These are phyloP conservation scores for Heterodera filipjevi DNA, from an alignment of 2,888 invertebrate genomes.

Conservation along the genomic window DNA sequence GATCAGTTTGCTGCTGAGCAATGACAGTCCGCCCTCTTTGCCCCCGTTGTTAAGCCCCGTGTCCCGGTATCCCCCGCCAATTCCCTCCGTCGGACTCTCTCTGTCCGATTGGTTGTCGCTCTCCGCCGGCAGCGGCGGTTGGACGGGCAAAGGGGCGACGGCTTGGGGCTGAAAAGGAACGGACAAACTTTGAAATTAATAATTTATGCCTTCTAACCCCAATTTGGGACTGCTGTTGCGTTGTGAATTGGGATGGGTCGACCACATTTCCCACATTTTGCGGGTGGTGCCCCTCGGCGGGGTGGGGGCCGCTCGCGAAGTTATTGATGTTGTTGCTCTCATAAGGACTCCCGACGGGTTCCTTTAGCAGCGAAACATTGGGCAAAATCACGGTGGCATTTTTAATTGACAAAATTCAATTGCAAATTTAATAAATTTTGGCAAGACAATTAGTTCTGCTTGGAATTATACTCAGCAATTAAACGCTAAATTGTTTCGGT, in stretches of 20 bases:
- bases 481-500: background rate
- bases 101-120: slow-evolving; percentile 5
- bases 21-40: slow-evolving; percentile 5
- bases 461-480: background rate
- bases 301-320: background rate
- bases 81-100: background rate
- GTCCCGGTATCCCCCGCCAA: background rate
- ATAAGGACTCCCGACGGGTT: background rate
- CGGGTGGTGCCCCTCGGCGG: background rate
- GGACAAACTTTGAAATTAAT: background rate
- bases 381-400: background rate
- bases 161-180: background rate
- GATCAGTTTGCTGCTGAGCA: slow-evolving; percentile 18
- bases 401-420: no score
- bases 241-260: background rate
- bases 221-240: background rate
- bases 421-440: no score
- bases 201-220: background rate
- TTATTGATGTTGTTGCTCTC: background rate
- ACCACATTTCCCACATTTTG: background rate
- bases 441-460: no score
- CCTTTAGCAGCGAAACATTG: background rate
- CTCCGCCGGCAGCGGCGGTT: slow-evolving; percentile 14
- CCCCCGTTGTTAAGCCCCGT: slow-evolving; percentile 4
- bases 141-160: background rate